phyloP scores from a whole-genome alignment of 2,113 vertebrate species.

The Hippocampus mohnikei region DNA sequence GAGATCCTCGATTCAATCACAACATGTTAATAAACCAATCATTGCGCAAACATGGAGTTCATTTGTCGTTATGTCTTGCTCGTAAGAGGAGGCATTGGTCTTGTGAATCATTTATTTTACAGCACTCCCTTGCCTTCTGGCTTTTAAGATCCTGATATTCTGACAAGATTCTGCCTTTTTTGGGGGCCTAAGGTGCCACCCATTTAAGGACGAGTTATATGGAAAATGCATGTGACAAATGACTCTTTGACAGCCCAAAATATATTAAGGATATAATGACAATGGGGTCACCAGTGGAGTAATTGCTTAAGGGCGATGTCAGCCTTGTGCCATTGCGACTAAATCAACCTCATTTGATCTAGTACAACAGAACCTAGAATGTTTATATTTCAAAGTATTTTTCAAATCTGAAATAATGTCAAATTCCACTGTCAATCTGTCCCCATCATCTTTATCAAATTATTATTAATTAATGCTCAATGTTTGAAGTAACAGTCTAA shows the following conservation, averaged over 20 bases:
- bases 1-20: neutral
- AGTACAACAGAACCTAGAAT: no score
- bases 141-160: neutral
- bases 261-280: neutral
- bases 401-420: no score
- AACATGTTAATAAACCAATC: neutral
- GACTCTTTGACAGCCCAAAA: neutral
- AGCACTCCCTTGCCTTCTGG: no score
- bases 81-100: neutral
- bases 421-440: no score
- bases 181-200: neutral
- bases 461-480: no score
- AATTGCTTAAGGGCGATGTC: no score
- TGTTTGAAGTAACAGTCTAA: no score
- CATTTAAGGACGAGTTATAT: neutral
- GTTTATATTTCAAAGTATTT: no score
- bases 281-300: no score
- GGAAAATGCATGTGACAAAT: neutral
- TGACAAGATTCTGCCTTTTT: neutral
- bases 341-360: no score
- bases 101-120: neutral
- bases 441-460: no score
- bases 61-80: neutral
- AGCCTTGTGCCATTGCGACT: no score
- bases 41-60: neutral